Evolutionary conservation across 2,113 vertebrate species (phyloP).

Genomic region (Saccopteryx bilineata): DNA sequence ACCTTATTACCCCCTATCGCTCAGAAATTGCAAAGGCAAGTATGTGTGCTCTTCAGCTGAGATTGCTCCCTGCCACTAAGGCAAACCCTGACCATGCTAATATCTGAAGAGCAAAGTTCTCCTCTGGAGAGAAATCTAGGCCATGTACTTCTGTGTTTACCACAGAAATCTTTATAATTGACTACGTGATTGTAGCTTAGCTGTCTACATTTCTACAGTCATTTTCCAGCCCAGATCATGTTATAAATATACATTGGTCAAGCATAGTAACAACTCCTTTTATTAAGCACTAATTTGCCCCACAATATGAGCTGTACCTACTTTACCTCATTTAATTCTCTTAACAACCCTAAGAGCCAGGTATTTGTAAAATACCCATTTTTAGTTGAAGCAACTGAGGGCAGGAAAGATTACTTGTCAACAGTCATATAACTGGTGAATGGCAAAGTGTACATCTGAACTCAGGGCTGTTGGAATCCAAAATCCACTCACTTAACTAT

Average conservation of each 20-base stretch:
- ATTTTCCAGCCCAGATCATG: slow-evolving; percentile 6
- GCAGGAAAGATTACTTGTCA: not conserved
- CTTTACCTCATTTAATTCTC: slow-evolving; percentile 38
- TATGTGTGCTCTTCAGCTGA: not conserved
- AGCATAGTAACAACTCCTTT: slow-evolving; percentile 32
- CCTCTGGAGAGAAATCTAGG: not conserved
- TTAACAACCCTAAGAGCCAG: not conserved
- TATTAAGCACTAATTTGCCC: slow-evolving; percentile 24
- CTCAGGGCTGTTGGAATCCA: not conserved
- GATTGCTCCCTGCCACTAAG: not conserved
- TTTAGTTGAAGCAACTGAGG: slow-evolving; percentile 22
- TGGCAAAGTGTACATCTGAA: not conserved
- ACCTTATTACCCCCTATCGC: not conserved
- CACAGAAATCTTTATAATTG: slow-evolving; percentile 1
- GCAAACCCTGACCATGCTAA: slow-evolving; percentile 18
- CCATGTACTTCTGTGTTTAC: not conserved
- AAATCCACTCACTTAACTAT: slow-evolving; percentile 11
- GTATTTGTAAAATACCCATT: slow-evolving; percentile 27
- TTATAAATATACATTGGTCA: slow-evolving; percentile 72
- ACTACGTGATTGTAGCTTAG: not conserved
- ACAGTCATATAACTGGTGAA: slow-evolving; percentile 5
- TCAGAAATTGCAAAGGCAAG: not conserved
- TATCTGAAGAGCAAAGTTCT: not conserved
- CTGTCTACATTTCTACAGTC: not conserved
- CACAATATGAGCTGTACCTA: not conserved